phyloP scores from a whole-genome alignment of 2,113 vertebrate species.

The Mastomys coucha region DNA sequence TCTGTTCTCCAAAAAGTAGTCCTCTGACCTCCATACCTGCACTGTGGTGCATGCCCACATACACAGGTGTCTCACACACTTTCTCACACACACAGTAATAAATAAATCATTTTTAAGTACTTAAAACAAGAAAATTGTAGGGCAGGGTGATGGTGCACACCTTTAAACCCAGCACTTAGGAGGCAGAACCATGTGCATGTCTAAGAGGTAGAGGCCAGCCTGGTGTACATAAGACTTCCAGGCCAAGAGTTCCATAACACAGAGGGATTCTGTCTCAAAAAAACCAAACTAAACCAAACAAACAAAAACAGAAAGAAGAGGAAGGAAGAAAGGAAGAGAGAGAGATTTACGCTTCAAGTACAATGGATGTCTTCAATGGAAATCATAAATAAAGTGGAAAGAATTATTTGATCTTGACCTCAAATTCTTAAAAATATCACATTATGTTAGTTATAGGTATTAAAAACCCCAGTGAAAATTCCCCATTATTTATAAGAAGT shows the following conservation, averaged over 20 bases:
- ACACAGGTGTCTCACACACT: not conserved
- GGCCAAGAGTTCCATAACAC: not conserved
- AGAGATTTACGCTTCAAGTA: not conserved
- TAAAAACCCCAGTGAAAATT: conserved; percentile 61
- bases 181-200: not conserved
- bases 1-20: not conserved
- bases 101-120: not conserved
- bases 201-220: not conserved
- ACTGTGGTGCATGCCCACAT: not conserved
- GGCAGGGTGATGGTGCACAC: not conserved
- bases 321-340: not conserved
- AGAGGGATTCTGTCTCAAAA: not conserved
- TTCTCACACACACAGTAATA: not conserved
- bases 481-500: conserved; percentile 67
- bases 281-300: not conserved
- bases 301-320: not conserved
- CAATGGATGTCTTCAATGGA: conserved; percentile 52
- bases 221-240: not conserved
- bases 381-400: conserved; percentile 35
- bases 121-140: not conserved
- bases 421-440: conserved; percentile 52
- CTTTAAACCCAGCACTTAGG: not conserved
- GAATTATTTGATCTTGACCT: conserved; percentile 52
- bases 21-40: not conserved
- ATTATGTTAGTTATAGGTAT: conserved; percentile 61